A percentile compares a stretch with the other conserved stretches of the same genome.
phyloP scores from a whole-genome alignment of 2,888 invertebrate genomes.

The Rhorus exstirpatorius region DNA sequence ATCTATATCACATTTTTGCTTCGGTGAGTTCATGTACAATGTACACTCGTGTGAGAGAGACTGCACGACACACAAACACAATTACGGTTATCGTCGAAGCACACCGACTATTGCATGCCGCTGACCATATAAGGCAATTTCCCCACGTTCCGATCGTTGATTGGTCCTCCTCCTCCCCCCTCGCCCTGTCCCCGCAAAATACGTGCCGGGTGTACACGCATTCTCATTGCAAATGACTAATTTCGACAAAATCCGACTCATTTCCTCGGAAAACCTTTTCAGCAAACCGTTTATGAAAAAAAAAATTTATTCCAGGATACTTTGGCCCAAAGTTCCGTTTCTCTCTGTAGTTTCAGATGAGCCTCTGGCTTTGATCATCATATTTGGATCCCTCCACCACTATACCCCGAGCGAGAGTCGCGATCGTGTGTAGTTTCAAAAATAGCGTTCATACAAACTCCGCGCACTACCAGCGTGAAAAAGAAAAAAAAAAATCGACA shows the following conservation, averaged over 20 bases:
- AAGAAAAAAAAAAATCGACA: neutral
- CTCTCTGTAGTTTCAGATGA: neutral
- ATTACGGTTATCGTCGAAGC: too few species aligned
- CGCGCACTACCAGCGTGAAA: constrained; percentile 59
- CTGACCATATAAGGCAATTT: constrained; percentile 87
- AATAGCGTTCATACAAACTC: constrained; percentile 73
- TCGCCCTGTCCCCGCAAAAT: constrained; percentile 5
- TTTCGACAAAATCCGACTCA: constrained; percentile 69
- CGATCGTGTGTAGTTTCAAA: constrained; percentile 66
- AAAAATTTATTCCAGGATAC: too few species aligned
- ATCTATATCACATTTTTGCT: too few species aligned
- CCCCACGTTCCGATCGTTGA: constrained; percentile 85
- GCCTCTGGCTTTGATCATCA: constrained; percentile 6
- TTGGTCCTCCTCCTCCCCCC: constrained; percentile 80
- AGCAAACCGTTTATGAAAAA: too few species aligned
- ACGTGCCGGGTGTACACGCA: constrained; percentile 68
- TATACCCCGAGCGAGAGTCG: constrained; percentile 15
- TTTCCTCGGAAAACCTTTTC: constrained; percentile 31
- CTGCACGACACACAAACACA: too few species aligned
- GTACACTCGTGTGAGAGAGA: neutral
- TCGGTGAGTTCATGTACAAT: too few species aligned
- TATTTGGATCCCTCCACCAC: constrained; percentile 13
- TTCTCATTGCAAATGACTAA: constrained; percentile 79
- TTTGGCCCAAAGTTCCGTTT: too few species aligned
- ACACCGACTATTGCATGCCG: constrained; percentile 62